Evolutionary conservation across 2,888 invertebrate genomes (phyloP), one percentile per base, ranked within the genome.

Genomic region (Proisotoma minuta): DNA sequence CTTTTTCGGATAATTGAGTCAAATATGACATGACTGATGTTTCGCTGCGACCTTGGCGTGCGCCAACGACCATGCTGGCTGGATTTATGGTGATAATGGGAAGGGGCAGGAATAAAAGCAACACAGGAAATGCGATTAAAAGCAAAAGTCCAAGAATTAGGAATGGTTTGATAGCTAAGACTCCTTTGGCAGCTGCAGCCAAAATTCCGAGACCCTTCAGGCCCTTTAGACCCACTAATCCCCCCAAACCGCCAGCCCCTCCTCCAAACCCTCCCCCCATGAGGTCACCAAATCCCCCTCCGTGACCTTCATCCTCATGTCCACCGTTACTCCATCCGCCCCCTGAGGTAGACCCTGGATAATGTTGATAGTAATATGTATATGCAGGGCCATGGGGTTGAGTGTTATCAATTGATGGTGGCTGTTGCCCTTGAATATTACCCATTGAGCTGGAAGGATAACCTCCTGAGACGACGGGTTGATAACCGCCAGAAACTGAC

Each of bases 331-430:
- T 39, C 26, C 24, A 53, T 47, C 47, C 27, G 3, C 51, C 34
- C 8, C 34, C 34, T 10, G 34, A 34, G 34, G 8, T 8, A 15
- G 34, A 34, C 34, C 34, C 43, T 8, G 73, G 70, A 48, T 68
- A 69, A 24, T 73, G 73, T 22, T 68, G 64, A 59, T 73, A 71
- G 54, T 68, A 68, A 56, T 71, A 70, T 12, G 70, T 61, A 47
- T 71, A 67, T 0, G 68, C 43, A 1, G 66, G 62, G 3, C 59
- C 59, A 1, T 63, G 52, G 10, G 52, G 24, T 56, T 23, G 52
- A 49, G 28, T 34, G 15, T 20, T 43, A 4, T 43, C 43, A 43
- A 43, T 34, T 8, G 8, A 18, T 43, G 43, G 52, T 22, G 23
- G 50, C 18, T 50, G 26, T 50, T 50, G 50, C 4, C 43, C 43